These are phyloP conservation scores for Saccopteryx bilineata DNA, from an alignment of 2,113 vertebrate genomes.

Conservation along the genomic window DNA sequence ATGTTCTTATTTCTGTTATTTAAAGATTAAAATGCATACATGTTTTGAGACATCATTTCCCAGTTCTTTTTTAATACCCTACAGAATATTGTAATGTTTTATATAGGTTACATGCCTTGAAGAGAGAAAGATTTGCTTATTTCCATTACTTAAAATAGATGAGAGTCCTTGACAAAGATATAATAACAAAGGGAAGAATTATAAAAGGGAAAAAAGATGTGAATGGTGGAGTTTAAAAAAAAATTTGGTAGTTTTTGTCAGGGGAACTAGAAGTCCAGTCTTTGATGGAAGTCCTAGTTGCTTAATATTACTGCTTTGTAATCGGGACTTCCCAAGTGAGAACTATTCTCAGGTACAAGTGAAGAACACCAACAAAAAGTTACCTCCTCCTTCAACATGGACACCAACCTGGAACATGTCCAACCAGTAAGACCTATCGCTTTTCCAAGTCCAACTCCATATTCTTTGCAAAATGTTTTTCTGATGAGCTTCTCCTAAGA, in stretches of 20 bases:
- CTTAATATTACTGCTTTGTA: conserved; percentile 11
- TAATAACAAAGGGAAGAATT: conserved; percentile 14
- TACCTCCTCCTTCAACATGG: not conserved
- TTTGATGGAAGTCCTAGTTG: conserved; percentile 1
- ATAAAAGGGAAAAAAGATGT: not conserved
- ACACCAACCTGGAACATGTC: not conserved
- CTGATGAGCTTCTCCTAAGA: conserved; percentile 38
- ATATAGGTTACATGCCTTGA: conserved; percentile 13
- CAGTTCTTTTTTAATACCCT: not conserved
- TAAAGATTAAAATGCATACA: conserved; percentile 18
- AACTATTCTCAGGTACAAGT: not conserved
- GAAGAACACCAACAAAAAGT: conserved; percentile 21
- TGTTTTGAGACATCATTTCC: conserved; percentile 9
- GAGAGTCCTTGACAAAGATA: not conserved
- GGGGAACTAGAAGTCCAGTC: not conserved
- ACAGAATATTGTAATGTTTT: not conserved
- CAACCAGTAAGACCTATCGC: not conserved
- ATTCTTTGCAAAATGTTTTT: conserved; percentile 49
- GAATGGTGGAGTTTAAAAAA: not conserved
- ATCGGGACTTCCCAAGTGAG: not conserved
- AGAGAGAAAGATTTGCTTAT: conserved; percentile 20
- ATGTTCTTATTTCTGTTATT: conserved; percentile 54
- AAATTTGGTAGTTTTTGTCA: conserved; percentile 42
- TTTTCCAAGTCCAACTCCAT: not conserved
- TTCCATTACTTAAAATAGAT: conserved; percentile 51